These are phyloP conservation scores for Colletes gigas DNA, from an alignment of 1,140 invertebrate species.

Conservation along the genomic window DNA sequence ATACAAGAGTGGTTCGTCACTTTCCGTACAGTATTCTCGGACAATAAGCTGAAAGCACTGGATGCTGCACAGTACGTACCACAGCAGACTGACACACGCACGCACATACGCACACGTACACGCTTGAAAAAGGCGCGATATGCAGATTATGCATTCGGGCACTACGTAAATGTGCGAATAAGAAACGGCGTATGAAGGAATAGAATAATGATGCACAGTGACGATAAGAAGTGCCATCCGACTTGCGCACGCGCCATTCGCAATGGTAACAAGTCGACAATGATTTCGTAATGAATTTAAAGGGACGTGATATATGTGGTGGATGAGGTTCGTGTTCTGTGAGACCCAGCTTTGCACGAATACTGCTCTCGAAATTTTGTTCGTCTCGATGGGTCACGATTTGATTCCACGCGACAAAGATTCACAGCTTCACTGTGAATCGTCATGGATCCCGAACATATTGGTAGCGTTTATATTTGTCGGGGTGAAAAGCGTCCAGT, in stretches of 20 bases:
- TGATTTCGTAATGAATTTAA: not conserved
- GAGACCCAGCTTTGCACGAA: constrained; percentile 23
- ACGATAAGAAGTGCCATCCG: constrained; percentile 38
- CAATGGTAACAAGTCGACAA: constrained; percentile 10
- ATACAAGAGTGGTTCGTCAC: not conserved
- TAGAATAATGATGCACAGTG: constrained; percentile 47
- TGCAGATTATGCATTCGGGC: constrained; percentile 61
- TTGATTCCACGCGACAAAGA: not conserved
- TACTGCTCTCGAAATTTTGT: not conserved
- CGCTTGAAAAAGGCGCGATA: constrained; percentile 57
- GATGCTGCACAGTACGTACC: constrained; percentile 62
- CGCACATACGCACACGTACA: constrained; percentile 53
- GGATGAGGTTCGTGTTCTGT: constrained; percentile 11
- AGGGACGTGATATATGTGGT: not conserved
- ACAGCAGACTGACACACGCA: constrained; percentile 52
- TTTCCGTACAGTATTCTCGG: not conserved
- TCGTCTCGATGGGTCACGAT: not conserved
- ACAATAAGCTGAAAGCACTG: constrained; percentile 72
- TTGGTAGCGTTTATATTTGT: not conserved
- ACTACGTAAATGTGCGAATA: constrained; percentile 62
- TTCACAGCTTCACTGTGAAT: not conserved
- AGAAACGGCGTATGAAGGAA: constrained; percentile 52
- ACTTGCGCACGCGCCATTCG: constrained; percentile 29
- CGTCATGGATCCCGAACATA: not conserved
- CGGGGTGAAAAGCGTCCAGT: not conserved